Base-by-base conservation (phyloP, 1,140 invertebrate species). In the Zaprionus taronus region DNA sequence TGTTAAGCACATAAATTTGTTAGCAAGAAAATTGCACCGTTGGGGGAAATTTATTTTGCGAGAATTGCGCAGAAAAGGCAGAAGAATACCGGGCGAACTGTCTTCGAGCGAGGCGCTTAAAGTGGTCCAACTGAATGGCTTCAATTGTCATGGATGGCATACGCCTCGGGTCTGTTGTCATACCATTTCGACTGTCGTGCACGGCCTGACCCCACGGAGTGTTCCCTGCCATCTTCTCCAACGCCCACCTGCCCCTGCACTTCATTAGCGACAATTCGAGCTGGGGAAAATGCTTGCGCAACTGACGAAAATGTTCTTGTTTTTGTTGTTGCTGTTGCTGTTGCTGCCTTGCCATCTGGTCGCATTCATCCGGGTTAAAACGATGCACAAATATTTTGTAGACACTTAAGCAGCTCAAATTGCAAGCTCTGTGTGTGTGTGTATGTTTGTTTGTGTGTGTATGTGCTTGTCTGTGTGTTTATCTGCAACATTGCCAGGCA, bases 1-100 rank as follows among this genome's bases (percentile, higher is more conserved):
- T 89, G 84, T 81, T 76, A 81, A 67, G 84, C 84, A 89, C 85
- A 89, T 89, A 90, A 89, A 89, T 89, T 89, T 90, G 84, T 90
- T 89, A 77, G 85, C 64, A 64, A 58, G 60, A 72, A 90, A 89
- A 89, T 89, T 90, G 81, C 84, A 90, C 84, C 84, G 79, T 79
- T 84, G 85, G 84, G 84, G 75, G 65, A 89, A 89, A 89, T 89
- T 84, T 84, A 90, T 89, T 90, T 72, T 34, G 75, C n/a, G 81
- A 85, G 79, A 90, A 84, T 81, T 90, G 84, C 83, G 80, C 44
- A 72, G 68, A 63, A 70, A 74, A 62, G 77, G 11, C 55, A 68
- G 51, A 83, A 20, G 78, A 83, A 75, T 71, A 68, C 22, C 34
- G 53, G 36, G 36, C 15, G 20, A 44, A 63, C 49, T 22, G 36